These are phyloP conservation scores for Propsilocerus akamusi DNA, from an alignment of 1,140 invertebrate genomes.

Conservation along the genomic window DNA sequence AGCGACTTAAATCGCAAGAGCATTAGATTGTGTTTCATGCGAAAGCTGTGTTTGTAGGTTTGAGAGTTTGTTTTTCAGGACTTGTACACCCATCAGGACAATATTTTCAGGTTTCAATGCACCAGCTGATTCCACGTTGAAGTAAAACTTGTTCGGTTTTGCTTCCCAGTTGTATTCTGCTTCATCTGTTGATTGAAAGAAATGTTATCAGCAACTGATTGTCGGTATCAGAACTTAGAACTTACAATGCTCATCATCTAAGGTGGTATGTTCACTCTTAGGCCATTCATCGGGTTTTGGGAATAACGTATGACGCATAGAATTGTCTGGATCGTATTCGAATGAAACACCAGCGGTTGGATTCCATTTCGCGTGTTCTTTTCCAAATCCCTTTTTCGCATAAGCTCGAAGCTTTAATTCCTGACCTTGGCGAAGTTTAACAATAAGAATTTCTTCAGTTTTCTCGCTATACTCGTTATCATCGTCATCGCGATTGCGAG, in stretches of 20 bases:
- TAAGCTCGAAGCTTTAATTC: constrained; percentile 90
- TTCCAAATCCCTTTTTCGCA: constrained; percentile 93
- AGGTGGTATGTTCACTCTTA: constrained; percentile 89
- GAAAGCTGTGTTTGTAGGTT: constrained; percentile 86
- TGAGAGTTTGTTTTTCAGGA: constrained; percentile 88
- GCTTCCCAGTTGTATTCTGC: constrained; percentile 83
- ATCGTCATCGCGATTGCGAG: constrained; percentile 75
- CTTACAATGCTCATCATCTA: constrained; percentile 82
- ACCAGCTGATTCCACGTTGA: constrained; percentile 90
- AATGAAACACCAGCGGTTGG: constrained; percentile 95
- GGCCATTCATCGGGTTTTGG: constrained; percentile 99
- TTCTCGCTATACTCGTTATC: constrained; percentile 79
- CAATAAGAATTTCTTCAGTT: constrained; percentile 90
- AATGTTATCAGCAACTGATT: constrained; percentile 1
- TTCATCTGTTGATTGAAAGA: constrained; percentile 38
- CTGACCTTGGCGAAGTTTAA: constrained; percentile 95
- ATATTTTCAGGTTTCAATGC: constrained; percentile 93
- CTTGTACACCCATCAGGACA: constrained; percentile 81
- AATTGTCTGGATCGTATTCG: constrained; percentile 99
- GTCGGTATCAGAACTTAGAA: constrained; percentile 11
- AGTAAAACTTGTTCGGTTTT: constrained; percentile 95
- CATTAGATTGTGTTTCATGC: constrained; percentile 72
- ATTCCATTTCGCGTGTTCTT: constrained; percentile 99
- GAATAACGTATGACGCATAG: constrained; percentile 86
- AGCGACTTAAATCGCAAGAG: constrained; percentile 52